phyloP scores from a whole-genome alignment of 2,888 invertebrate species.

The Myopa testacea region DNA sequence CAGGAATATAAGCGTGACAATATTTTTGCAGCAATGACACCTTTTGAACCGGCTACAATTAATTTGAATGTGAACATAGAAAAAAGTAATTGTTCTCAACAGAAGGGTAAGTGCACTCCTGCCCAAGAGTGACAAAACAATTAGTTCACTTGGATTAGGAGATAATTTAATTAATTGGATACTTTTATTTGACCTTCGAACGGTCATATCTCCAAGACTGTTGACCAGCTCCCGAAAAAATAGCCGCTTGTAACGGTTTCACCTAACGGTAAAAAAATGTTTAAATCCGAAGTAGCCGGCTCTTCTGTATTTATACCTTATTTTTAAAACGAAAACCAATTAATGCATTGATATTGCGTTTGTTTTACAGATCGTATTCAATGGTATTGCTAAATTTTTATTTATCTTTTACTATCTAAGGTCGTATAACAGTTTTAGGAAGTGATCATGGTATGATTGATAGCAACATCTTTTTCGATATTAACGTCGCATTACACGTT shows the following conservation, averaged over 20 bases:
- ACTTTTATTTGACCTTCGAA: no score
- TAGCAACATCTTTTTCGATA: conserved; percentile 71
- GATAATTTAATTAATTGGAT: no score
- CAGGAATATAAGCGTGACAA: conserved; percentile 48
- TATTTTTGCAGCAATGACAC: conserved; percentile 29
- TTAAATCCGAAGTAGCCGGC: no score
- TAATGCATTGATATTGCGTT: no score
- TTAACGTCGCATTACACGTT: conserved; percentile 52
- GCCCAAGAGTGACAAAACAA: background rate
- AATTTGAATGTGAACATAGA: conserved; percentile 17
- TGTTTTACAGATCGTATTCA: background rate
- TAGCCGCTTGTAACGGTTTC: no score
- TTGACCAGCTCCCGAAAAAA: no score
- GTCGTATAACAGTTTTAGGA: conserved; percentile 73
- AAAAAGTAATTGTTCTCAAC: conserved; percentile 54
- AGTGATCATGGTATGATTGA: conserved; percentile 73
- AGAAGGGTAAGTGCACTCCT: conserved; percentile 49
- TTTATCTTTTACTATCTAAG: conserved; percentile 57
- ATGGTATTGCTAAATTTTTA: conserved; percentile 7
- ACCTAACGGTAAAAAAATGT: background rate
- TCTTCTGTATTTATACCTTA: no score
- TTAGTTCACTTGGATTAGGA: background rate
- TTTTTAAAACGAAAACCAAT: no score
- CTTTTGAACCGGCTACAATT: conserved; percentile 9
- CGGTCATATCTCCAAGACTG: no score